Evolutionary conservation across 1,140 invertebrate species (phyloP).

Genomic region (Melanaphis sacchari): DNA sequence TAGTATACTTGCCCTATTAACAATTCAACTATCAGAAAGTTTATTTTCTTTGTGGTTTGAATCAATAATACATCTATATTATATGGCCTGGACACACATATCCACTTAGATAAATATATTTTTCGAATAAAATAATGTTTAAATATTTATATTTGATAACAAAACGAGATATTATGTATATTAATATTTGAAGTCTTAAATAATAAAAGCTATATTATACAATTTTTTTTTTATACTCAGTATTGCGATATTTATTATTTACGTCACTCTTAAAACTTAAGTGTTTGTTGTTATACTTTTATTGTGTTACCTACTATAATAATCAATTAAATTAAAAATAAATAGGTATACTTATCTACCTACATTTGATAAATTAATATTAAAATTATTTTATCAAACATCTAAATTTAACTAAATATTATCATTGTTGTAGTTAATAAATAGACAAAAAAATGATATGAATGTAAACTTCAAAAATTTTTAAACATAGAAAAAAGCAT

Average conservation of each 20-base stretch:
- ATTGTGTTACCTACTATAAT: not conserved
- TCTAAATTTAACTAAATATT: not conserved
- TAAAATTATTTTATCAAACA: not conserved
- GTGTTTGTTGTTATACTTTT: not conserved
- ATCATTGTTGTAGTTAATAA: not conserved
- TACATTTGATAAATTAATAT: not conserved
- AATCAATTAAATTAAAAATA: not conserved
- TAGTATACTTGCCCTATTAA: not conserved
- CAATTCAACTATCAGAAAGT: not conserved
- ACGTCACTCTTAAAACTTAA: not conserved
- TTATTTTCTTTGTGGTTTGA: slow-evolving; percentile 37
- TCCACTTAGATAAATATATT: slow-evolving; percentile 44
- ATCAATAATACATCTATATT: slow-evolving; percentile 2
- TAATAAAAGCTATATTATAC: slow-evolving; percentile 18
- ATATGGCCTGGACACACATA: not conserved
- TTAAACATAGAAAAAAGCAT: not conserved
- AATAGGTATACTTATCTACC: not conserved
- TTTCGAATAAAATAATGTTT: slow-evolving; percentile 15
- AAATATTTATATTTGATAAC: slow-evolving; percentile 27
- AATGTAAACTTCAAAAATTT: not conserved
- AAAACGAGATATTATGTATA: not conserved
- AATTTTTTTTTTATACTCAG: not conserved
- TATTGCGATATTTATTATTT: not conserved
- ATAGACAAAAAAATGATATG: not conserved
- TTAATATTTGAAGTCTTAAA: slow-evolving; percentile 21